Base-by-base conservation (phyloP, 1,140 invertebrate species). In the Manduca sexta region DNA sequence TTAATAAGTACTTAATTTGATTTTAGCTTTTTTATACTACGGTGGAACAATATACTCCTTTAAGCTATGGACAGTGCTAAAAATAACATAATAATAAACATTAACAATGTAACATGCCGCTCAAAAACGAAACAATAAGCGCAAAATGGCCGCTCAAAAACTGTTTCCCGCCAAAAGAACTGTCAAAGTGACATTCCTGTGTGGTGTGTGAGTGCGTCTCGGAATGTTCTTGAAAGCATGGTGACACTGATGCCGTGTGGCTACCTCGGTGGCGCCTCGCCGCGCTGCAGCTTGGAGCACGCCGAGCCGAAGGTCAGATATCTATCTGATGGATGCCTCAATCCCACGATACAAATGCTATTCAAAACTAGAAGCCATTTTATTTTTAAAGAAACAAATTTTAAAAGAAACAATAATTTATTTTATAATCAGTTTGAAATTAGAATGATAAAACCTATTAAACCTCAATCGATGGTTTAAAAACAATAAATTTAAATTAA, bases 211-310 rank as follows among this genome's bases (percentile, higher is more conserved):
- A 57, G 54, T 59, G 64, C 45, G n/a, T n/a, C n/a, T 61, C 65
- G 52, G 63, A 60, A 74, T 73, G 66, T 46, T 49, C 53, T 59
- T 53, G 45, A 63, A 63, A 75, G 61, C 62, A 84, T 84, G 81
- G 81, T 84, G 79, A 84, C 81, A 38, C 64, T 84, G 73, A 84
- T 84, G 81, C 81, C 81, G 75, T 85, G 81, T 68, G 74, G 70
- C 64, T 85, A 77, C 75, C 81, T 85, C 67, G 74, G 81, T 56
- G 60, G 76, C 45, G 63, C 72, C 30, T 81, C 78, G 18, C 76
- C 81, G 66, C 69, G 79, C 54, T 85, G 79, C 81, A 77, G 72
- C 61, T 62, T 85, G 69, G 79, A 83, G 31, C 77, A 82, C 72
- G 60, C 73, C 53, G 81, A 85, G 52, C 79, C 81, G 42, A 85